A percentile compares a stretch with the other conserved stretches of the same genome.
These are phyloP conservation scores for Perizoma flavofasciatum DNA, from an alignment of 2,888 invertebrate genomes.

Conservation along the genomic window DNA sequence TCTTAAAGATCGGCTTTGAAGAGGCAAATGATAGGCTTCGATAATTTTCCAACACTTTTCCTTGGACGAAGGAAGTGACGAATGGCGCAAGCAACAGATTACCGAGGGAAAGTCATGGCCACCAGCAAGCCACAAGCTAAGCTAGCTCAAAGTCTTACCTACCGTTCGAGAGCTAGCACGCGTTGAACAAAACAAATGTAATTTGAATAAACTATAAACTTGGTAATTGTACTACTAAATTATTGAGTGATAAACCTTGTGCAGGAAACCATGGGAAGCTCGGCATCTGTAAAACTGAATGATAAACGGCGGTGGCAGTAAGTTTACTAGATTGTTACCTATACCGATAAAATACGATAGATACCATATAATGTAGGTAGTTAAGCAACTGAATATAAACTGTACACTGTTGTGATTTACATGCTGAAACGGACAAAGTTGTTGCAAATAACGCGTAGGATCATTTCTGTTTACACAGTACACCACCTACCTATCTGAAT, in stretches of 20 bases:
- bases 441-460: too few species aligned
- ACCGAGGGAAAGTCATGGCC: conserved; percentile 76
- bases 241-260: conserved; percentile 7
- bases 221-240: background rate
- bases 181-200: conserved; percentile 22
- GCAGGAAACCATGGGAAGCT: conserved; percentile 65
- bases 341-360: too few species aligned
- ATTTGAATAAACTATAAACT: background rate
- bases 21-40: background rate
- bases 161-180: conserved; percentile 35
- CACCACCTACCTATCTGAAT: too few species aligned
- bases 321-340: conserved; percentile 42
- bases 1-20: background rate
- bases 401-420: too few species aligned
- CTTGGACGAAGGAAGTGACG: conserved; percentile 51
- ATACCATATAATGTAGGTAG: too few species aligned
- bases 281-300: conserved; percentile 73
- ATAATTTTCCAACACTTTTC: conserved; percentile 29
- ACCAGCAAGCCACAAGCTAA: conserved; percentile 41
- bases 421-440: too few species aligned
- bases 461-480: too few species aligned
- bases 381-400: too few species aligned
- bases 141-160: conserved; percentile 31
- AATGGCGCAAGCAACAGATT: conserved; percentile 37
- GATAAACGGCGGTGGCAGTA: conserved; percentile 77